Evolutionary conservation across 2,888 invertebrate species (phyloP), one percentile per base, ranked within the genome.

Genomic region (Leptinotarsa juncta): DNA sequence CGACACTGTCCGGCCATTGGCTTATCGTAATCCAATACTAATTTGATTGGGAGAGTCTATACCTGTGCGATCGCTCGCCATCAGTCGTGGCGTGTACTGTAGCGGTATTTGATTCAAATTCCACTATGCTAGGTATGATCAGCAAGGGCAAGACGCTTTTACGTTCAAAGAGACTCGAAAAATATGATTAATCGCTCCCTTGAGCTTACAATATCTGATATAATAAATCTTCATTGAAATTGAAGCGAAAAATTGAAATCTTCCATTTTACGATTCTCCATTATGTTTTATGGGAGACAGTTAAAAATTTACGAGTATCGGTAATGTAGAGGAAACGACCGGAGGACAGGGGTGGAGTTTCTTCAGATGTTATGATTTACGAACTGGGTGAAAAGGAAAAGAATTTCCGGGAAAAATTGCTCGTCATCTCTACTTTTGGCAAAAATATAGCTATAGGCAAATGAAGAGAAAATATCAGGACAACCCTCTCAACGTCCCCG

Each of bases 241-340:
- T 18, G 23, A 23, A 23, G 20, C 57, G 57, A 57, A 57, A 51
- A 57, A 57, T 57, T 57, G 23, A 57, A 57, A 57, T 57, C 51
- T 51, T 51, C 57, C 20, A 57, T 57, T 57, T 57, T 23, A 57
- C 57, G 57, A 20, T 15, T 57, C 5, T 23, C 4, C 57, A 20
- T 57, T 20, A 57, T 57, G 57, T 57, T 57, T 57, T 57, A 20
- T 20, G 20, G 20, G 23, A 23, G 57, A 15, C 57, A 23, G 57
- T 23, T 23, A 15, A 57, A 53, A 53, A 57, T 57, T 57, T 23
- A 57, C 57, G 57, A 26, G 57, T 23, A 26, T 57, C 23, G 12
- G 23, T 57, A 14, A 57, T 14, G 23, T 57, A 20, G 20, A 57
- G 18, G 18, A 57, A 23, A 57, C 4, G 14, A 23, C 4, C 57